These are phyloP conservation scores for Fulica atra DNA, from an alignment of 2,113 vertebrate species.

Conservation along the genomic window DNA sequence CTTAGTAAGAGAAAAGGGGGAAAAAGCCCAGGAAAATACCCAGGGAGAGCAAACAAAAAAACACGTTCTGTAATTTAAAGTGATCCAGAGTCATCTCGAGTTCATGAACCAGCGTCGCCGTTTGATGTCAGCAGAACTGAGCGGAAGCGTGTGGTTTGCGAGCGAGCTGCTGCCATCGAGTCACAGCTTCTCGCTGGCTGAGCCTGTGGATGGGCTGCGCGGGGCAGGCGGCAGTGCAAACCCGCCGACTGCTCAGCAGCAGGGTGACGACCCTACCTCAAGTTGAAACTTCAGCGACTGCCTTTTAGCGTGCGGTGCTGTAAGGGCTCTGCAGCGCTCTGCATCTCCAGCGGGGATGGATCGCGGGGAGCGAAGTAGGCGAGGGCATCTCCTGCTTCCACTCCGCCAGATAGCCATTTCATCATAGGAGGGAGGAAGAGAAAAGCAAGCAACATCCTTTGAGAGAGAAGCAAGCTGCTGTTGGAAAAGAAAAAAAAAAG, in stretches of 20 bases:
- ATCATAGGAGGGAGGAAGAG: background rate
- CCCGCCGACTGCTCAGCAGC: background rate
- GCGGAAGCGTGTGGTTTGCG: constrained; percentile 60
- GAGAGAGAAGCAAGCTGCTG: constrained; percentile 28
- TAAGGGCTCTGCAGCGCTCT: rapidly evolving
- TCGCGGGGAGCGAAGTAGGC: background rate
- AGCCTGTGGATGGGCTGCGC: background rate
- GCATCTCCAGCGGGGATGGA: rapidly evolving
- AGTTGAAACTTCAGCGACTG: background rate
- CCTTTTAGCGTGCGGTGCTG: background rate
- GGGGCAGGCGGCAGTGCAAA: background rate
- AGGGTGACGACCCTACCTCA: background rate
- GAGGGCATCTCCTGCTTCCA: background rate
- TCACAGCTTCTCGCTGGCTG: background rate
- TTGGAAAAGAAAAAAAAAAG: constrained; percentile 8
- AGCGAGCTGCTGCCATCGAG: constrained; percentile 1
- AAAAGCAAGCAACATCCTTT: background rate
- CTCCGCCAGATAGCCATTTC: background rate
- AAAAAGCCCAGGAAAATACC: background rate
- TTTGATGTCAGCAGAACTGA: constrained; percentile 63
- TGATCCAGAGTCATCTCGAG: constrained; percentile 12
- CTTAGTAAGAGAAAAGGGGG: background rate
- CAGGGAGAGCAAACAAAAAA: constrained; percentile 12
- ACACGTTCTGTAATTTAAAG: constrained; percentile 6
- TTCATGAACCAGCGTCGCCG: background rate